Evolutionary conservation across 2,113 vertebrate species (phyloP), one percentile per base, ranked within the genome.

Genomic region (Rhea americana): DNA sequence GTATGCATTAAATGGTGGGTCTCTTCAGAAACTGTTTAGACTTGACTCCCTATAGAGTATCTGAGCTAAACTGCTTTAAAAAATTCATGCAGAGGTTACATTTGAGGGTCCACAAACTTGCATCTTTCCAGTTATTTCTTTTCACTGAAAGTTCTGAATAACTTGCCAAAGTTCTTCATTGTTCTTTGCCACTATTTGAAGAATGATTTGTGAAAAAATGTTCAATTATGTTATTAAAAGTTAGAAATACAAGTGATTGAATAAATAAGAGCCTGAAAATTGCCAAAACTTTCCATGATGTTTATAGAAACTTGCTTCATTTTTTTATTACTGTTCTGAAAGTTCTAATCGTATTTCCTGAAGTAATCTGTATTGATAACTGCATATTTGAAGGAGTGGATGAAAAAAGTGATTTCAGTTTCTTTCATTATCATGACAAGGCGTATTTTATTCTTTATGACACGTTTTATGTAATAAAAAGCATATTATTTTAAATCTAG

Each of bases 1-100:
- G 6, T 10, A 12, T 5, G 19, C 1, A 0, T 9, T 13, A 39
- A 39, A 16, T 32, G 19, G 22, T 43, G 21, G 19, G 5, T n/a
- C 32, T 63, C 8, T 32, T 58, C 55, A 58, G 55, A 58, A 58
- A 18, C 30, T 32, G 30, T 79, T 66, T 56, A 68, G 21, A 72
- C 15, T 3, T 39, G 4, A 72, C n/a, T 72, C 35, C 41, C 13
- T 62, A 61, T 30, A 37, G 4, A 53, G 3, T 22, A 39, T 20
- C 56, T 59, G 12, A 7, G 28, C 22, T 5, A 78, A 25, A 43
- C 3, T 28, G 3, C 20, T 51, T 51, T 43, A 53, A 63, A n/a
- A 13, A 82, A 66, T 74, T 85, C 10, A 50, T 3, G 35, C 37
- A 3, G 3, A 81, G 70, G 21, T 83, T 66, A 12, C 3, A 30